A percentile compares a stretch with the other conserved stretches of the same genome.
Evolutionary conservation across 1,140 invertebrate species (phyloP).

Genomic region (Elymnias hypermnestra): DNA sequence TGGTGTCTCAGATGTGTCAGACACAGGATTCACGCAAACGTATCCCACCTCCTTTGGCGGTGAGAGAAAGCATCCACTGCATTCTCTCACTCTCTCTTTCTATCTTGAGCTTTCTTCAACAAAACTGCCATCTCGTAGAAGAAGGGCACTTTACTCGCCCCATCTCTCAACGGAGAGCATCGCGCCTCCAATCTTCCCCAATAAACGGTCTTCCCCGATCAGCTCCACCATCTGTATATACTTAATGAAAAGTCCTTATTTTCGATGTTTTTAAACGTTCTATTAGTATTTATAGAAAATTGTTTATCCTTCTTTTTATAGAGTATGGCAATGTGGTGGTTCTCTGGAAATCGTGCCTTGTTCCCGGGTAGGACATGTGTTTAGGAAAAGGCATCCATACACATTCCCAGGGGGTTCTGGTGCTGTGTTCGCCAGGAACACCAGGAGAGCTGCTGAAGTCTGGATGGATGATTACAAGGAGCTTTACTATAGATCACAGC

Average conservation of each 20-base stretch:
- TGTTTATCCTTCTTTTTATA: conserved; percentile 25
- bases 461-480: conserved; percentile 98
- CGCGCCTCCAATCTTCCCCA: no score
- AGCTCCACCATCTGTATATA: no score
- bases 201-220: background rate
- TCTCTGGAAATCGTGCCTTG: conserved; percentile 96
- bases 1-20: no score
- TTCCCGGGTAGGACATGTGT: conserved; percentile 92
- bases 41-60: no score
- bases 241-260: no score
- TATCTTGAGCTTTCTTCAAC: no score
- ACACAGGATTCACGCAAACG: no score
- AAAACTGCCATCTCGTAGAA: no score
- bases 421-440: conserved; percentile 93
- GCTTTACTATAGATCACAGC: conserved; percentile 92
- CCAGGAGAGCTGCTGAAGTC: conserved; percentile 92
- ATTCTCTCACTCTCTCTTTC: background rate
- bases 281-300: background rate
- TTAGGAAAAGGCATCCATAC: conserved; percentile 96
- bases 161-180: no score
- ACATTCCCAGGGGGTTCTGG: conserved; percentile 95
- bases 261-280: no score
- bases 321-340: conserved; percentile 92
- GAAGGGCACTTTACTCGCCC: no score
- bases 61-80: no score